Evolutionary conservation across 1,140 invertebrate species (phyloP).

Genomic region (Proctacanthus coquilletti): DNA sequence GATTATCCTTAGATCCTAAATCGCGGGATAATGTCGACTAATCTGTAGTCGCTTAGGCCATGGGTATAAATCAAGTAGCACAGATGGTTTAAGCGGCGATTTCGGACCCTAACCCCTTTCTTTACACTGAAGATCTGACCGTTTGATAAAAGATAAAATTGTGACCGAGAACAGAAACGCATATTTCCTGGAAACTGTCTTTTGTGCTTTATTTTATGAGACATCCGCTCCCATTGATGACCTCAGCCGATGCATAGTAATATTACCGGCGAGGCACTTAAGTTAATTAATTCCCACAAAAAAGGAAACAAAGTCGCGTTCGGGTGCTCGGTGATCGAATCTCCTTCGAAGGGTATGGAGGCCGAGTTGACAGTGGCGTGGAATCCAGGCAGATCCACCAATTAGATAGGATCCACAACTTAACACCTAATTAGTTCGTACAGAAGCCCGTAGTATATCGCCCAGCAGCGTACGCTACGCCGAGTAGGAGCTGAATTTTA

Average conservation of each 20-base stretch:
- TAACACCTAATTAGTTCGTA: constrained; percentile 2
- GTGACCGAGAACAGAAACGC: too few species aligned
- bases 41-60: background rate
- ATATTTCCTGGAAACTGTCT: too few species aligned
- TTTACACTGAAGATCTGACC: background rate
- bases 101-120: background rate
- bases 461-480: too few species aligned
- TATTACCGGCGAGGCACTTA: background rate
- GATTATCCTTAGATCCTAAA: background rate
- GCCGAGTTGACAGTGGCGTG: too few species aligned
- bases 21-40: background rate
- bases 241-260: background rate
- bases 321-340: background rate
- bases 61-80: background rate
- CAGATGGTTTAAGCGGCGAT: background rate
- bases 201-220: background rate
- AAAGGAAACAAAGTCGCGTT: background rate
- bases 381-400: background rate
- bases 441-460: constrained; percentile 3
- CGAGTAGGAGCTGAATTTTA: too few species aligned
- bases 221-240: background rate
- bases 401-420: constrained; percentile 2
- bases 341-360: background rate
- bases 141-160: too few species aligned
- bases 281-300: background rate